phyloP scores from a whole-genome alignment of 2,888 invertebrate species.

The Magallana nippona region DNA sequence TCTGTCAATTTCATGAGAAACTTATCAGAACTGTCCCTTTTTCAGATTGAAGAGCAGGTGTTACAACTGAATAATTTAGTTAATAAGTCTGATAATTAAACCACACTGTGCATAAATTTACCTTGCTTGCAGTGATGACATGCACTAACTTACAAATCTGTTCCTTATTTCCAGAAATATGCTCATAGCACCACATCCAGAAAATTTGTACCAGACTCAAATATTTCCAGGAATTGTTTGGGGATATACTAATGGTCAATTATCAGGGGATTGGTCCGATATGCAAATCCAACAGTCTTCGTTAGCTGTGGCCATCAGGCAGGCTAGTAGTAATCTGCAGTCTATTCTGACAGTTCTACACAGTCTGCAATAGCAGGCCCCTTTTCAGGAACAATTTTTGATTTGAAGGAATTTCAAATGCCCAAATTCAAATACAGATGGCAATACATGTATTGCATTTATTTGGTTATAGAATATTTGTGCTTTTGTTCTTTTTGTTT shows the following conservation, averaged over 20 bases:
- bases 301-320: conserved; percentile 56
- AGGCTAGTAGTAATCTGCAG: conserved; percentile 58
- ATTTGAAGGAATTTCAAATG: neutral
- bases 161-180: conserved; percentile 64
- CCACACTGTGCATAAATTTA: neutral
- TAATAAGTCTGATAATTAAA: conserved; percentile 4
- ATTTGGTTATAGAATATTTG: too few species aligned
- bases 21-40: conserved; percentile 20
- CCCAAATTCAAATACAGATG: too few species aligned
- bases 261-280: conserved; percentile 51
- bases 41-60: neutral
- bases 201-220: conserved; percentile 67
- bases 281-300: conserved; percentile 59
- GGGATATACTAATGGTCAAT: conserved; percentile 50
- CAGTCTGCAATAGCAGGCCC: neutral
- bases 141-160: too few species aligned
- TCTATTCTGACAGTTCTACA: neutral
- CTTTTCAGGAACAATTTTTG: neutral
- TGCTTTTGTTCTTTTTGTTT: too few species aligned
- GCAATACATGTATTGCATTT: too few species aligned
- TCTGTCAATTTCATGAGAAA: conserved; percentile 7
- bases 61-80: conserved; percentile 6
- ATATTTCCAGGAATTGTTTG: conserved; percentile 70
- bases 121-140: conserved; percentile 10
- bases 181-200: conserved; percentile 70